Conservation (phyloP, 2,113 vertebrate species). For the Dicentrarchus labrax region DNA sequence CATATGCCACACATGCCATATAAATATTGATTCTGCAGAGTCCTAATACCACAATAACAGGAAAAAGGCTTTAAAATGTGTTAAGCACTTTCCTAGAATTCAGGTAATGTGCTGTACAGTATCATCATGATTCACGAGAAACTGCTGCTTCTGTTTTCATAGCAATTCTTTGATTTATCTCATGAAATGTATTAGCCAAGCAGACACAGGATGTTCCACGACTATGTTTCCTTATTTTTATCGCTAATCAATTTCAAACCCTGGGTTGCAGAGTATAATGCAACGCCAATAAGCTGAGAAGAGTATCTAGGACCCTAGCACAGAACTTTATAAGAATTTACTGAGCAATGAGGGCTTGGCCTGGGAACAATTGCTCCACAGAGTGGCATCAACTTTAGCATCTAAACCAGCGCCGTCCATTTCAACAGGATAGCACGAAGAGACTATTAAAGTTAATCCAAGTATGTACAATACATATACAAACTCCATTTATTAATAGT, state of each 20-base stretch:
- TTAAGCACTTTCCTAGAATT: background rate
- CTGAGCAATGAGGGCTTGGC: conserved; percentile 30
- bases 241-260: conserved; percentile 60
- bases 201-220: conserved; percentile 4
- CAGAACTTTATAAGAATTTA: conserved; percentile 34
- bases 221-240: conserved; percentile 22
- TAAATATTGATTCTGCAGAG: conserved; percentile 1
- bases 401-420: background rate
- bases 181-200: conserved; percentile 16
- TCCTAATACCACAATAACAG: conserved; percentile 14
- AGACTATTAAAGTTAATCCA: background rate
- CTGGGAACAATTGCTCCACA: conserved; percentile 37
- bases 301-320: conserved; percentile 2
- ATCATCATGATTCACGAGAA: conserved; percentile 21
- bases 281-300: conserved; percentile 48
- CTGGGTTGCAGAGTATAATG: conserved; percentile 40
- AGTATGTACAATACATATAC: background rate
- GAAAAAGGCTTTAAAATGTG: background rate
- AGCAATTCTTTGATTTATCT: conserved; percentile 8
- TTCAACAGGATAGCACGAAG: conserved; percentile 5
- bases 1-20: background rate
- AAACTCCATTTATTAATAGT: background rate
- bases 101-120: background rate
- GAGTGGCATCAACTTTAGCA: conserved; percentile 48
- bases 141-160: conserved; percentile 8